Percentiles rank a stretch among this genome's conserved stretches.
Conservation (phyloP, 2,113 vertebrate species). For the Xenus cinereus region DNA sequence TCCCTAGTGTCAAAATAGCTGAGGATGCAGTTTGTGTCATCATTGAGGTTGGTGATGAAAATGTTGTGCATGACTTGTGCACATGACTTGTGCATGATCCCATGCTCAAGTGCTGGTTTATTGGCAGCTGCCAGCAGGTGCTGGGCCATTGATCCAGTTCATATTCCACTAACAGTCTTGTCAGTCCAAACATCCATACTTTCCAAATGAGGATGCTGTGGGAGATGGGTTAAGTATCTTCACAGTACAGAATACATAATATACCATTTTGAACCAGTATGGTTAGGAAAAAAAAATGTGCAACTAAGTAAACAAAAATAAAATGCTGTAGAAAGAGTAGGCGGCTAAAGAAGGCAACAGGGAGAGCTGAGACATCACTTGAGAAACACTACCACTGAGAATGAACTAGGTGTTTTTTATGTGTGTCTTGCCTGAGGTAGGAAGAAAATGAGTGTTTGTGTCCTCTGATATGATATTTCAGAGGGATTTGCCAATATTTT, state of each 20-base stretch:
- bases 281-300: not conserved
- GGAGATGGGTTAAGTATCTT: not conserved
- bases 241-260: not conserved
- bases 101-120: not conserved
- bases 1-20: not conserved
- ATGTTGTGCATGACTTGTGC: no score
- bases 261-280: not conserved
- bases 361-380: not conserved
- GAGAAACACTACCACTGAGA: not conserved
- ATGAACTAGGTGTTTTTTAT: not conserved
- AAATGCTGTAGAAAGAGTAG: not conserved
- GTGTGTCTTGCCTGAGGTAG: not conserved
- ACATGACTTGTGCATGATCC: no score
- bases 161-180: not conserved
- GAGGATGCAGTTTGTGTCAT: not conserved
- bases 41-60: not conserved
- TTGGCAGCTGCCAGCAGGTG: not conserved
- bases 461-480: not conserved
- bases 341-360: not conserved
- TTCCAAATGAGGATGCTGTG: not conserved
- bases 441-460: not conserved
- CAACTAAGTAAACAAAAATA: not conserved
- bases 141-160: not conserved
- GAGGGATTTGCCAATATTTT: conserved; percentile 8
- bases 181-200: not conserved